These are phyloP conservation scores for Omphaloscelis lunosa DNA, from an alignment of 2,888 invertebrate species.

Conservation along the genomic window DNA sequence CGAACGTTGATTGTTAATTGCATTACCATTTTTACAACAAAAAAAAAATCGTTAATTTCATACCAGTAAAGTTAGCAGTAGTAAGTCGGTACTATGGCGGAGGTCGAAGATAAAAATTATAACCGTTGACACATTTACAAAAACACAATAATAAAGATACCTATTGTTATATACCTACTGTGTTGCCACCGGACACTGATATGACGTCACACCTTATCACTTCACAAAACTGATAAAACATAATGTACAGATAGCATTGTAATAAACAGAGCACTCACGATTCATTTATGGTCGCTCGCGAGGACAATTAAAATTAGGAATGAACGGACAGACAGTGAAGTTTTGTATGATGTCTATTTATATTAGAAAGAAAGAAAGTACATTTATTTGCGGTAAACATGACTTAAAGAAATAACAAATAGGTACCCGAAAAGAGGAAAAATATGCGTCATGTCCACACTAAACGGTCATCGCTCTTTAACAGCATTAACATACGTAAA, in stretches of 20 bases:
- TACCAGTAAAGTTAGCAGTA: constrained; percentile 14
- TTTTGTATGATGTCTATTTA: neutral
- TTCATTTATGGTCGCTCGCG: neutral
- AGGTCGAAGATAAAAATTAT: constrained; percentile 42
- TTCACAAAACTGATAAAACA: constrained; percentile 35
- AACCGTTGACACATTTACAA: constrained; percentile 31
- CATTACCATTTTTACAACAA: neutral
- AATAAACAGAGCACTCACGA: constrained; percentile 6
- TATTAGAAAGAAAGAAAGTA: neutral
- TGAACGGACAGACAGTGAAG: neutral
- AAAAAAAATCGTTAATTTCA: too few species aligned
- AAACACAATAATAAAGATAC: neutral
- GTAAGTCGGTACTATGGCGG: constrained; percentile 1
- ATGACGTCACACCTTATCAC: constrained; percentile 43
- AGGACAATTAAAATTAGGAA: constrained; percentile 17
- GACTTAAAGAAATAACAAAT: too few species aligned
- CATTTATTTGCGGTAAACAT: too few species aligned
- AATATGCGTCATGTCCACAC: too few species aligned
- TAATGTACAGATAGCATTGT: constrained; percentile 4
- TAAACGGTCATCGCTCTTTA: too few species aligned
- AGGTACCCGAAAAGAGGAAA: too few species aligned
- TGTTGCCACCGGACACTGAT: constrained; percentile 43
- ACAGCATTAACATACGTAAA: too few species aligned
- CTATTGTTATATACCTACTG: neutral
- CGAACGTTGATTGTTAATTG: too few species aligned